These are phyloP conservation scores for Mycalesis mineus DNA, from an alignment of 2,888 invertebrate genomes.

Conservation along the genomic window DNA sequence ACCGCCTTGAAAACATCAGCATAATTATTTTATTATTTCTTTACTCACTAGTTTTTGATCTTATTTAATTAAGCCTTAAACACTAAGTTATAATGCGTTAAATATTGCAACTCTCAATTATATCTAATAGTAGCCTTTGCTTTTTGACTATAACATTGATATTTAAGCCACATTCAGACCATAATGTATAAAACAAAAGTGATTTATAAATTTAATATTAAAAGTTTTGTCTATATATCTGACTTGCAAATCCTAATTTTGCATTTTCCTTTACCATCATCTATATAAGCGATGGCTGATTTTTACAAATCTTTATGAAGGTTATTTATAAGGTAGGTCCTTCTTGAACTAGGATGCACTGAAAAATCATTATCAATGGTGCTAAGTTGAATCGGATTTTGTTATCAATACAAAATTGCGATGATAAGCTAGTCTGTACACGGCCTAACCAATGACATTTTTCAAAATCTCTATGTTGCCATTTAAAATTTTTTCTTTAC, in stretches of 20 bases:
- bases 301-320: too few relatives aligned
- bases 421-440: not conserved
- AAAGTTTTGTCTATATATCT: too few relatives aligned
- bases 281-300: too few relatives aligned
- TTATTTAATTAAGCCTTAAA: conserved; percentile 2
- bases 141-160: too few relatives aligned
- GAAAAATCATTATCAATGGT: not conserved
- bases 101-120: conserved; percentile 10
- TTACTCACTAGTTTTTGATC: conserved; percentile 23
- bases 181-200: too few relatives aligned
- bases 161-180: too few relatives aligned
- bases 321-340: not conserved
- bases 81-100: conserved; percentile 2
- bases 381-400: not conserved
- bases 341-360: not conserved
- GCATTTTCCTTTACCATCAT: too few relatives aligned
- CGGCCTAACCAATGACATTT: not conserved
- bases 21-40: conserved; percentile 14
- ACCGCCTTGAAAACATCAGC: conserved; percentile 26
- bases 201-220: too few relatives aligned
- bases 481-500: not conserved
- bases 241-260: too few relatives aligned
- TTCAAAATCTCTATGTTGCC: not conserved
- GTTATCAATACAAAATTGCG: not conserved
- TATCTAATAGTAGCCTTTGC: too few relatives aligned